phyloP scores from a whole-genome alignment of 1,140 invertebrate species.

The Rhagoletis zephyria region DNA sequence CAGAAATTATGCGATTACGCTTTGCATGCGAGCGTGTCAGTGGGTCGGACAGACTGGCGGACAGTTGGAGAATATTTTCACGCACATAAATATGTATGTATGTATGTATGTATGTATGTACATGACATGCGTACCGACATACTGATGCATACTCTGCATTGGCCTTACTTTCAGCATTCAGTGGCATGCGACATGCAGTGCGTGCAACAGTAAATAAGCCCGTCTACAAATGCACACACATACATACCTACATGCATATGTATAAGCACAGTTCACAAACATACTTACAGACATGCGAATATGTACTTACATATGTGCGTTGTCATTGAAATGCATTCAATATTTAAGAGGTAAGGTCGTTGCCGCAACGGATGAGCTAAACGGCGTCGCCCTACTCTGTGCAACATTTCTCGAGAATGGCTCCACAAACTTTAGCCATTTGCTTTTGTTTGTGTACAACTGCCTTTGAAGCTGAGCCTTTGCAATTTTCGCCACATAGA shows the following conservation, averaged over 20 bases:
- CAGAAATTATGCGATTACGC: slow-evolving; percentile 59
- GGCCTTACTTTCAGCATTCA: not conserved
- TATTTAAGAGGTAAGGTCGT: slow-evolving; percentile 30
- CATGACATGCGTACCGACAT: not conserved
- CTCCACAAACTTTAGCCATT: not conserved
- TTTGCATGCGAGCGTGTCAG: slow-evolving; percentile 43
- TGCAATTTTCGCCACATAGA: slow-evolving; percentile 27
- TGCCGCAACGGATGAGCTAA: slow-evolving; percentile 3
- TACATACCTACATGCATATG: not conserved
- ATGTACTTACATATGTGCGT: not conserved
- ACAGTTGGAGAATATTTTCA: not conserved
- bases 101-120: not conserved
- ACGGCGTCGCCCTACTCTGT: not conserved
- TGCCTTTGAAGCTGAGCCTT: not conserved
- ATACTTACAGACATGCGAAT: not conserved
- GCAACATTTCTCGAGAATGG: not conserved
- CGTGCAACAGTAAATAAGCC: slow-evolving; percentile 24
- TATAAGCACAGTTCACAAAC: not conserved
- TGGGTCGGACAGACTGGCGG: slow-evolving; percentile 12
- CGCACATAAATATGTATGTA: not conserved
- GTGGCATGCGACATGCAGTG: slow-evolving; percentile 10
- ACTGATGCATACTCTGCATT: not conserved
- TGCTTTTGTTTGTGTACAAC: not conserved
- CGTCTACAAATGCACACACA: not conserved
- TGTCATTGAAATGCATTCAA: not conserved